Conservation (phyloP, 2,888 invertebrate species). For the Epiblema foenella region DNA sequence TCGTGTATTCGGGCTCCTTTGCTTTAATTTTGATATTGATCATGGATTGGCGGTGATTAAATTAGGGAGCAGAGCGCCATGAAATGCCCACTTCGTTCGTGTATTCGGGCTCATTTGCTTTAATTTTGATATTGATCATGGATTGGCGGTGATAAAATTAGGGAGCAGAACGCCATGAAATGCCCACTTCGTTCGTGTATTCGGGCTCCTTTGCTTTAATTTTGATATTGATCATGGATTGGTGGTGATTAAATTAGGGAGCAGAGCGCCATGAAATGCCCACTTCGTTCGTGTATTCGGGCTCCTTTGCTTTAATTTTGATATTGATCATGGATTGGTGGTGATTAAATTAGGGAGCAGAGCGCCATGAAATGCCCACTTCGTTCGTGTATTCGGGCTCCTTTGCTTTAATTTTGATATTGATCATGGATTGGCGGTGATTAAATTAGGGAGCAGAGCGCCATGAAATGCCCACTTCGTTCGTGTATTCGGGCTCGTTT, state of each 20-base stretch:
- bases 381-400: background rate
- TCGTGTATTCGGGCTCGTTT: background rate
- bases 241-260: background rate
- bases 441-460: background rate
- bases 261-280: background rate
- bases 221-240: slow-evolving; percentile 27
- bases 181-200: too few relatives aligned
- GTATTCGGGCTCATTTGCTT: slow-evolving; percentile 5
- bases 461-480: too few relatives aligned
- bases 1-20: background rate
- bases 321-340: slow-evolving; percentile 17
- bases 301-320: slow-evolving; percentile 22
- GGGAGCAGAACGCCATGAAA: background rate
- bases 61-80: background rate
- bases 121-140: slow-evolving; percentile 28
- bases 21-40: slow-evolving; percentile 27
- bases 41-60: slow-evolving; percentile 3
- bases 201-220: slow-evolving; percentile 17
- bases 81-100: too few relatives aligned
- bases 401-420: slow-evolving; percentile 26
- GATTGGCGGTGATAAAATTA: slow-evolving; percentile 1
- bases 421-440: slow-evolving; percentile 14
- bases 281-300: background rate
- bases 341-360: background rate
- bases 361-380: too few relatives aligned